Evolutionary conservation across 2,888 invertebrate species (phyloP).

Genomic region (Eurytoma adleriae): DNA sequence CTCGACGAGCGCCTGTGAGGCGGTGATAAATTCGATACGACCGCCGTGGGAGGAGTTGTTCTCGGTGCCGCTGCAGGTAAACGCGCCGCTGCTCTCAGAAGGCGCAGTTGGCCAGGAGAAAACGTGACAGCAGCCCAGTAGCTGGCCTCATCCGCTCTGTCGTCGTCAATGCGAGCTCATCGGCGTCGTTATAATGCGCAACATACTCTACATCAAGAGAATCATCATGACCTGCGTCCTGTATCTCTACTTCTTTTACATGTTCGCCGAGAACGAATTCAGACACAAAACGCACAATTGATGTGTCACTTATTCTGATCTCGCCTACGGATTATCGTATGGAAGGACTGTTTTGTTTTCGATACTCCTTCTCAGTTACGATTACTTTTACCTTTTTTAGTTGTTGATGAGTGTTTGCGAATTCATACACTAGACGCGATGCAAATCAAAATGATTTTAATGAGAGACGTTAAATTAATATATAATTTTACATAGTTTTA

Average conservation of each 20-base stretch:
- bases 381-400: no score
- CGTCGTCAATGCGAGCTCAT: slow-evolving; percentile 17
- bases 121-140: slow-evolving; percentile 41
- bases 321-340: not conserved
- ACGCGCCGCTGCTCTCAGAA: slow-evolving; percentile 41
- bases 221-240: slow-evolving; percentile 46
- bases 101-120: not conserved
- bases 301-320: not conserved
- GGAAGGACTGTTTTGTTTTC: not conserved
- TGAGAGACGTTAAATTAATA: no score
- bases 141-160: not conserved
- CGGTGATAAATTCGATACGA: slow-evolving; percentile 77
- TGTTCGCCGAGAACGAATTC: slow-evolving; percentile 22
- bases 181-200: slow-evolving; percentile 30
- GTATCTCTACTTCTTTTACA: slow-evolving; percentile 45
- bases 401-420: no score
- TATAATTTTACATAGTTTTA: no score
- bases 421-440: no score
- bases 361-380: no score
- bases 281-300: slow-evolving; percentile 26
- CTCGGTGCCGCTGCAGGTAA: slow-evolving; percentile 77
- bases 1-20: slow-evolving; percentile 75
- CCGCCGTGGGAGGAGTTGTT: slow-evolving; percentile 79
- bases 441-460: no score
- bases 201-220: slow-evolving; percentile 46